phyloP scores from a whole-genome alignment of 2,797 vertebrate species.

The Sorex maritimensis region DNA sequence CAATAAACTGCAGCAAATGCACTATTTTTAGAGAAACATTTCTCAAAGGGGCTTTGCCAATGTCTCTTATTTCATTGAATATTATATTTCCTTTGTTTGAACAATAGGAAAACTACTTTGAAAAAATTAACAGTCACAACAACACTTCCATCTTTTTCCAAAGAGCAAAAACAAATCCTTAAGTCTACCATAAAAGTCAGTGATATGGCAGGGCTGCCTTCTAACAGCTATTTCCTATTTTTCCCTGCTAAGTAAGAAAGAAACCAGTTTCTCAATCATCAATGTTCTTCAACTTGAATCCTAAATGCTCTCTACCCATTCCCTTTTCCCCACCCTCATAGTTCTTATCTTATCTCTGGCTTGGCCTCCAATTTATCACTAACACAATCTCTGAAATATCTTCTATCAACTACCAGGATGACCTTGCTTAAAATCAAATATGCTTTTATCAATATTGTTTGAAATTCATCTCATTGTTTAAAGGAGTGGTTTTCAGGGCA shows the following conservation, averaged over 20 bases:
- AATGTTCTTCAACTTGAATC: too few relatives aligned
- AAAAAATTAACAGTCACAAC: conserved; percentile 38
- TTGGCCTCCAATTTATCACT: too few relatives aligned
- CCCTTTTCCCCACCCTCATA: too few relatives aligned
- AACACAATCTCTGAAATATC: too few relatives aligned
- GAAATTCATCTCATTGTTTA: too few relatives aligned
- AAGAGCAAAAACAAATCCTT: background rate
- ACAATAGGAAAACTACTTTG: conserved; percentile 35
- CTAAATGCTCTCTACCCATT: too few relatives aligned
- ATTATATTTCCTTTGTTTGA: conserved; percentile 31
- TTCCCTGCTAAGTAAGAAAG: background rate
- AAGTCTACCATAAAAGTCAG: background rate
- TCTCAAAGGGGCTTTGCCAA: background rate
- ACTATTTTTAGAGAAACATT: conserved; percentile 4
- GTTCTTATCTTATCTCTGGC: too few relatives aligned
- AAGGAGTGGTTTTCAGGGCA: too few relatives aligned
- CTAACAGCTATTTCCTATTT: background rate
- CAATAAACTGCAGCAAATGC: conserved; percentile 11
- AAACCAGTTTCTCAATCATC: too few relatives aligned
- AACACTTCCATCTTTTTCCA: conserved; percentile 42
- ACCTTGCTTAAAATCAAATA: too few relatives aligned
- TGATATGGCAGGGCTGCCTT: conserved; percentile 15
- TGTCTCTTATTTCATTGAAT: background rate
- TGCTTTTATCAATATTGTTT: too few relatives aligned
- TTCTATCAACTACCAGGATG: too few relatives aligned